Percentiles rank a stretch among this genome's conserved stretches.
These are phyloP conservation scores for Stenodema calcarata DNA, from an alignment of 2,888 invertebrate species.

Conservation along the genomic window DNA sequence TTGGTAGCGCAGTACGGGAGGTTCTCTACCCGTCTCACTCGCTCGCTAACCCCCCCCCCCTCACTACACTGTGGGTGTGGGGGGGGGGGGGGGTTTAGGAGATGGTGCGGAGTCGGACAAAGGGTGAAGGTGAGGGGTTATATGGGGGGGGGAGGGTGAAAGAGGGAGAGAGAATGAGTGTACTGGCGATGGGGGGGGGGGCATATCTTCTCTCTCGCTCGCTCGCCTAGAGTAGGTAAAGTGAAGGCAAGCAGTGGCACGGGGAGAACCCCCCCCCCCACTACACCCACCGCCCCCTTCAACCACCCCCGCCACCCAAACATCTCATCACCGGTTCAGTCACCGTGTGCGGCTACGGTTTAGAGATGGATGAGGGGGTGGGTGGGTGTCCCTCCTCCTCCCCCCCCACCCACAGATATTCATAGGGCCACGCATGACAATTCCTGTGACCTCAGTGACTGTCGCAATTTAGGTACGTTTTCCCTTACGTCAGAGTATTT, in stretches of 20 bases:
- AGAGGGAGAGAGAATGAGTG: too few relatives aligned
- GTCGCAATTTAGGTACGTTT: slow-evolving; percentile 34
- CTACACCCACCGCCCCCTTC: too few relatives aligned
- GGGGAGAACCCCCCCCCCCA: slow-evolving; percentile 18
- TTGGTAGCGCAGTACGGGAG: slow-evolving; percentile 44
- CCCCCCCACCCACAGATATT: too few relatives aligned
- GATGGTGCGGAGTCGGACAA: too few relatives aligned
- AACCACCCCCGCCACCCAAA: neutral
- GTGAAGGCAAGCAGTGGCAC: slow-evolving; percentile 37
- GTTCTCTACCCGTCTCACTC: slow-evolving; percentile 22
- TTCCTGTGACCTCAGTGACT: slow-evolving; percentile 37
- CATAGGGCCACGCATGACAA: slow-evolving; percentile 46
- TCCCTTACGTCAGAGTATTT: too few relatives aligned
- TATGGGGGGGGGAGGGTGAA: too few relatives aligned
- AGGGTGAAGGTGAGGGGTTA: too few relatives aligned
- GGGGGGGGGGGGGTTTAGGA: neutral
- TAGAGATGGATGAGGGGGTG: too few relatives aligned
- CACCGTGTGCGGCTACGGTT: neutral
- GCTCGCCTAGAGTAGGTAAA: slow-evolving; percentile 40
- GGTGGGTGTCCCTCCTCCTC: neutral
- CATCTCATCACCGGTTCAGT: neutral
- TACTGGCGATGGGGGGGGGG: neutral
- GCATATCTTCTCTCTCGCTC: slow-evolving; percentile 17
- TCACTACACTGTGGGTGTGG: neutral
- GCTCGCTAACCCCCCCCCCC: too few relatives aligned